Evolutionary conservation across 2,113 vertebrate genomes (phyloP).

Genomic region (Asarcornis scutulata): DNA sequence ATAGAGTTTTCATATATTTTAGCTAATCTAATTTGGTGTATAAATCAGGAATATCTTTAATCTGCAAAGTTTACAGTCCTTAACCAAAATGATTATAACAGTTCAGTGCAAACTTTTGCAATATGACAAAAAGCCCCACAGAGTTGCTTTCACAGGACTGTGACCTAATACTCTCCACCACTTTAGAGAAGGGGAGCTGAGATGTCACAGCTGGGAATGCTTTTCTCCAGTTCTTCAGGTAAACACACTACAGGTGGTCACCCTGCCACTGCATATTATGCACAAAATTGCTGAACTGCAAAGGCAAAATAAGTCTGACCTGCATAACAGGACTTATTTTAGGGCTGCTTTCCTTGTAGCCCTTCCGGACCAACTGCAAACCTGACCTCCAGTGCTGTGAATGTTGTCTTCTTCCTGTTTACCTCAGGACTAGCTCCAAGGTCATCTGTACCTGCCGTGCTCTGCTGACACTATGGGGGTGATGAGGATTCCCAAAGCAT

Average conservation of each 20-base stretch:
- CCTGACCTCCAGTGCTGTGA: neutral
- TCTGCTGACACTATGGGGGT: neutral
- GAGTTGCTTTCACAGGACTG: neutral
- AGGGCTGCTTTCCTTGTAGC: neutral
- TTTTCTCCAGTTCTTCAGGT: neutral
- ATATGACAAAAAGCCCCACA: neutral
- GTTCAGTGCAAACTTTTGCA: neutral
- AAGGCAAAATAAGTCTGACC: neutral
- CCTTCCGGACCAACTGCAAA: neutral
- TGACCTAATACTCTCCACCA: neutral
- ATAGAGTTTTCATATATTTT: neutral
- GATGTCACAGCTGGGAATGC: accelerated
- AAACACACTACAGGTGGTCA: accelerated
- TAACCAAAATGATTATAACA: neutral
- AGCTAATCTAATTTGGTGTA: neutral
- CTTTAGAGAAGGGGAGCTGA: neutral
- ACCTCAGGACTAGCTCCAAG: neutral
- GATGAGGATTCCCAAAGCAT: neutral
- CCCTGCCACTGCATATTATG: neutral
- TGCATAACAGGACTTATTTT: neutral
- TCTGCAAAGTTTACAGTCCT: neutral
- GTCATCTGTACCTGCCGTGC: accelerated
- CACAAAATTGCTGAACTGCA: neutral
- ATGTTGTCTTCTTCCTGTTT: neutral
- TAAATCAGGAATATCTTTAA: neutral